Conservation (phyloP, 2,113 vertebrate species). For the Mobula hypostoma region DNA sequence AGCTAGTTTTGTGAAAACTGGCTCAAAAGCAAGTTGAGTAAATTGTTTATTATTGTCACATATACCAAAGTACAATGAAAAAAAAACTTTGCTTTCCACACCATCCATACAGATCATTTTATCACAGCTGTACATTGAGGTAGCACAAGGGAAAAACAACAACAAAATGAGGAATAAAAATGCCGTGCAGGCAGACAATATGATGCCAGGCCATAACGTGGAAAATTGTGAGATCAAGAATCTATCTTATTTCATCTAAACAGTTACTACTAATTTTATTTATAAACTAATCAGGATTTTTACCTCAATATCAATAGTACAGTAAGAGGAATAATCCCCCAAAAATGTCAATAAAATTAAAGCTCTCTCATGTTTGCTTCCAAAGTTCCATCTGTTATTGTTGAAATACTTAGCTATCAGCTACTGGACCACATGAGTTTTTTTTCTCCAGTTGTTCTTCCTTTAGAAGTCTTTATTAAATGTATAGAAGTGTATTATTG, state of each 20-base stretch:
- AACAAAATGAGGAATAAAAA: too few relatives aligned
- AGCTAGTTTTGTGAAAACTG: neutral
- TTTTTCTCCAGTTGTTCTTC: neutral
- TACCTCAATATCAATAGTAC: neutral
- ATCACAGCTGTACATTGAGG: too few relatives aligned
- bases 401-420: neutral
- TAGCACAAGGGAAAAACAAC: too few relatives aligned
- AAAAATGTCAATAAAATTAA: neutral
- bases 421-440: neutral
- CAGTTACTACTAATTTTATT: neutral
- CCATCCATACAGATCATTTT: too few relatives aligned
- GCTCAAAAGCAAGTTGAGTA: neutral
- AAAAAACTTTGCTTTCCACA: too few relatives aligned
- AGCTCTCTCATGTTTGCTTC: neutral
- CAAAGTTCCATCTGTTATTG: neutral
- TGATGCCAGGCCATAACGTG: too few relatives aligned
- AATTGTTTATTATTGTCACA: too few relatives aligned
- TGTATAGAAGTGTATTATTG: neutral
- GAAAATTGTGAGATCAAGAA: too few relatives aligned
- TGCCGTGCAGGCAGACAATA: too few relatives aligned
- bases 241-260: neutral
- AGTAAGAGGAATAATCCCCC: neutral
- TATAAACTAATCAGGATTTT: neutral
- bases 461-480: neutral
- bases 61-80: too few relatives aligned